These are phyloP conservation scores for Drosophila paulistorum DNA, from an alignment of 1,140 invertebrate species.

Conservation along the genomic window DNA sequence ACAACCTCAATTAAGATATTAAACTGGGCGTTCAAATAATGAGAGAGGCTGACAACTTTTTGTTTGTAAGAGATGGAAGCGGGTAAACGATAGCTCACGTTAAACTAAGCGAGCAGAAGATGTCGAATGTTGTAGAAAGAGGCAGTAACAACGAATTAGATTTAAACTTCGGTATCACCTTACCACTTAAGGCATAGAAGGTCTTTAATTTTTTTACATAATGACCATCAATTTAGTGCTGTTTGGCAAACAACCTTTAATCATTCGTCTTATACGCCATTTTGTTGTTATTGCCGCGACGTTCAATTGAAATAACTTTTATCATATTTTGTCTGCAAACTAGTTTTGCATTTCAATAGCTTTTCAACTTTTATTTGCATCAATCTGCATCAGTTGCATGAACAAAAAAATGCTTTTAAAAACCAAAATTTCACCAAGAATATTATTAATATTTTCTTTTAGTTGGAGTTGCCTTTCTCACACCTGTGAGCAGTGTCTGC, in stretches of 20 bases:
- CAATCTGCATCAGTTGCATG: not conserved
- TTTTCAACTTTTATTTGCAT: not conserved
- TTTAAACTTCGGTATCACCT: too few relatives aligned
- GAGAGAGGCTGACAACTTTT: slow-evolving; percentile 12
- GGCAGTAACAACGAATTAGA: not conserved
- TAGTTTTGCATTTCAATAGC: slow-evolving; percentile 1
- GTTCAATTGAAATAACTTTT: too few relatives aligned
- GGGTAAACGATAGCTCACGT: not conserved
- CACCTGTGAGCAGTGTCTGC: not conserved
- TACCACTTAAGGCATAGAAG: too few relatives aligned
- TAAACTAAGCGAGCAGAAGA: not conserved
- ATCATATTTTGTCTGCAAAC: too few relatives aligned
- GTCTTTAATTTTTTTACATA: too few relatives aligned
- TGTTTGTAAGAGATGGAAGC: slow-evolving; percentile 6
- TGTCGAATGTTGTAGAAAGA: too few relatives aligned
- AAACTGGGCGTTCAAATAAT: slow-evolving; percentile 51
- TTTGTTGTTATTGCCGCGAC: too few relatives aligned
- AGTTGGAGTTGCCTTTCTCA: not conserved
- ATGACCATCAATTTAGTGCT: too few relatives aligned
- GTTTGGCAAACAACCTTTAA: too few relatives aligned
- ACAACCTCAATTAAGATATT: slow-evolving; percentile 77
- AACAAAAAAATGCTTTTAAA: not conserved
- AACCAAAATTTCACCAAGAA: not conserved
- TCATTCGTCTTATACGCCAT: too few relatives aligned
- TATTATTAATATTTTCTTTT: not conserved